A percentile compares a stretch with the other conserved stretches of the same genome.
Conservation (phyloP, 2,888 invertebrate genomes). For the Congeria kusceri region DNA sequence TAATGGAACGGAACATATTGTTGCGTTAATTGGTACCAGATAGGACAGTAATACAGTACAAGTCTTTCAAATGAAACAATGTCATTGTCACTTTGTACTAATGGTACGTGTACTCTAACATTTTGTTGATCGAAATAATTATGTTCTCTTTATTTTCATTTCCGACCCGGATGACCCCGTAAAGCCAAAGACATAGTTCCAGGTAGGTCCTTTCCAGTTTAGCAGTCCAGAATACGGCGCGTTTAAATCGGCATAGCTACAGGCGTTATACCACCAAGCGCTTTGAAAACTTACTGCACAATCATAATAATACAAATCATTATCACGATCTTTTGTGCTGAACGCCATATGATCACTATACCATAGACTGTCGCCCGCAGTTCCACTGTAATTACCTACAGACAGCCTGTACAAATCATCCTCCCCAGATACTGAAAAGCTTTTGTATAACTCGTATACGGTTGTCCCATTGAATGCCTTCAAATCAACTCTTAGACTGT, state of each 20-base stretch:
- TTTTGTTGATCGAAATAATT: too few species aligned
- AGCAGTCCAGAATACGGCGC: too few species aligned
- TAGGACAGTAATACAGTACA: too few species aligned
- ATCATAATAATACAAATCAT: slow-evolving; percentile 7
- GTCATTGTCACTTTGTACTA: too few species aligned
- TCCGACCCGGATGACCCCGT: too few species aligned
- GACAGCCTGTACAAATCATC: slow-evolving; percentile 11
- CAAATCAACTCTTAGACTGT: slow-evolving; percentile 41
- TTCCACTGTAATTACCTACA: slow-evolving; percentile 27
- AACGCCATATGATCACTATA: not conserved
- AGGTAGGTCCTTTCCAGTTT: slow-evolving; percentile 20
- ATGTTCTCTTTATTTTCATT: too few species aligned
- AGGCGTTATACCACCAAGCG: slow-evolving; percentile 49
- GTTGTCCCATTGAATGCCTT: not conserved
- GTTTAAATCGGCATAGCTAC: not conserved
- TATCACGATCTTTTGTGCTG: slow-evolving; percentile 27
- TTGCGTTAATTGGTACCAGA: too few species aligned
- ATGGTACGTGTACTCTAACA: too few species aligned
- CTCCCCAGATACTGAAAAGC: slow-evolving; percentile 20
- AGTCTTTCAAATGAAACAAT: too few species aligned
- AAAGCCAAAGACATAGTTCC: not conserved
- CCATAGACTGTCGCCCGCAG: slow-evolving; percentile 19
- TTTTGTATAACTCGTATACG: slow-evolving; percentile 14
- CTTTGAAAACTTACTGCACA: slow-evolving; percentile 28
- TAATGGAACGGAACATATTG: too few species aligned